These are phyloP conservation scores for Trochalopteron elliotii DNA, from an alignment of 2,113 vertebrate genomes.

Conservation along the genomic window DNA sequence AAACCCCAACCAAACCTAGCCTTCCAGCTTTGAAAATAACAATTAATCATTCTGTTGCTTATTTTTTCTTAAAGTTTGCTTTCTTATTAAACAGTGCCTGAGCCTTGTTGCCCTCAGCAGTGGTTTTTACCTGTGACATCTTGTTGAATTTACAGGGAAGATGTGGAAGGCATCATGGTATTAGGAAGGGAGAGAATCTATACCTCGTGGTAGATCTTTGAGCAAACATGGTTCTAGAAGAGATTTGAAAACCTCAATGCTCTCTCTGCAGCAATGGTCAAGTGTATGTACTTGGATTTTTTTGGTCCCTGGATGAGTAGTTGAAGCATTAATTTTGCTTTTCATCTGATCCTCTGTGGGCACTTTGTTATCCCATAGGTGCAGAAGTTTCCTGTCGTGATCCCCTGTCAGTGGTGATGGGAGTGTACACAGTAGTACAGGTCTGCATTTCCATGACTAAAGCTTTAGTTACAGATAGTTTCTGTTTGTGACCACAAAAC, in stretches of 20 bases:
- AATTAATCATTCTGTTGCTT: neutral
- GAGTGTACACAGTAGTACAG: neutral
- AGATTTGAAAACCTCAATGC: neutral
- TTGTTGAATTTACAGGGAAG: constrained; percentile 6
- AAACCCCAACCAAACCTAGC: neutral
- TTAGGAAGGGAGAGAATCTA: neutral
- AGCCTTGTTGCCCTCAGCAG: neutral
- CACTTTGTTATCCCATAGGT: neutral
- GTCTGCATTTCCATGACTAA: neutral
- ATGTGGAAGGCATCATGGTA: neutral
- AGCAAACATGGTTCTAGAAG: neutral
- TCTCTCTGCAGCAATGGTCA: neutral
- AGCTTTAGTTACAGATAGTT: neutral
- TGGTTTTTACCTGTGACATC: neutral
- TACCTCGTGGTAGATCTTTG: neutral
- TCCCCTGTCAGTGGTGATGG: neutral
- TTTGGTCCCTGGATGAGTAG: neutral
- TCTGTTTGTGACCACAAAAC: neutral
- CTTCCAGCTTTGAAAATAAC: neutral
- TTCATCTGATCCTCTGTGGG: neutral
- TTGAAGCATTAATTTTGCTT: neutral
- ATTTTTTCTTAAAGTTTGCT: neutral
- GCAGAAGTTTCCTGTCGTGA: neutral
- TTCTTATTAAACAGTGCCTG: neutral
- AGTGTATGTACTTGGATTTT: neutral